phyloP scores from a whole-genome alignment of 2,797 vertebrate genomes.

The Eupleurogrammus muticus region DNA sequence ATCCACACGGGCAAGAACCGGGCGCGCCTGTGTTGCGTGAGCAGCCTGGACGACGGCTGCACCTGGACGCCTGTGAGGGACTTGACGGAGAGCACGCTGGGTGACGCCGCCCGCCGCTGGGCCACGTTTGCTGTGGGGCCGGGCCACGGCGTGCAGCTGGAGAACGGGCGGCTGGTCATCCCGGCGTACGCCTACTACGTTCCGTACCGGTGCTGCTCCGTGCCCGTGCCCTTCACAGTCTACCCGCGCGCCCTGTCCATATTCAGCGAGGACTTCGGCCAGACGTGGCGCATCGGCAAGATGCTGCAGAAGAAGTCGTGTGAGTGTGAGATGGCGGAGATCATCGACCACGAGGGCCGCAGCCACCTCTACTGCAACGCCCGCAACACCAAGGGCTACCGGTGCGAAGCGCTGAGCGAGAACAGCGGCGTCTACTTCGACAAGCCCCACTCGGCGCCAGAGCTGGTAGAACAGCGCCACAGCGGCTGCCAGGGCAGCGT shows the following conservation, averaged over 20 bases:
- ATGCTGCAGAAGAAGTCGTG: constrained; percentile 81
- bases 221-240: constrained; percentile 71
- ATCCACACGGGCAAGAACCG: constrained; percentile 85
- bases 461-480: constrained; percentile 81
- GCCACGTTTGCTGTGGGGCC: constrained; percentile 95
- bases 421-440: constrained; percentile 82
- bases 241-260: constrained; percentile 86
- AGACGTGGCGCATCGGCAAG: constrained; percentile 84
- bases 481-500: constrained; percentile 94
- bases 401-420: constrained; percentile 87
- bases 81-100: constrained; percentile 85
- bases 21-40: constrained; percentile 86
- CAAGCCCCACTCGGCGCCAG: constrained; percentile 63
- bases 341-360: constrained; percentile 63
- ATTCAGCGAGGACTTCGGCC: constrained; percentile 90
- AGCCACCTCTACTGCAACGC: constrained; percentile 90
- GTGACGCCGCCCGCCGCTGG: constrained; percentile 81
- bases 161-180: constrained; percentile 87
- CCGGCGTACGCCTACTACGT: constrained; percentile 89
- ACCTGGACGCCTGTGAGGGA: constrained; percentile 86
- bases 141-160: constrained; percentile 91
- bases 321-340: constrained; percentile 92
- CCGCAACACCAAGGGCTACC: constrained; percentile 76
- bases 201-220: constrained; percentile 69
- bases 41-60: constrained; percentile 85